Evolutionary conservation across 2,113 vertebrate species (phyloP).

Genomic region (Guaruba guarouba): DNA sequence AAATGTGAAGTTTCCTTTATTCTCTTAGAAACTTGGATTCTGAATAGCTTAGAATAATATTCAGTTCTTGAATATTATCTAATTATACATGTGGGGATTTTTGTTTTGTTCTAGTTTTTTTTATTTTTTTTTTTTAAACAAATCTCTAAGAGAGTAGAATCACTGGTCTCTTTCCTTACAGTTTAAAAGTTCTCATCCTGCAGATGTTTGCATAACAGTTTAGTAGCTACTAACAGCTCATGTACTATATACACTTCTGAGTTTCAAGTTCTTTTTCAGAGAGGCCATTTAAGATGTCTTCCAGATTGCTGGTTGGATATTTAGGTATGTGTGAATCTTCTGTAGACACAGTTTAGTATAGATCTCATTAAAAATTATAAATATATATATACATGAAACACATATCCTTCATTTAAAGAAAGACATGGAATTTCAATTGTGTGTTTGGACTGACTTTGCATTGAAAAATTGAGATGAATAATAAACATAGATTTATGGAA

Average conservation of each 20-base stretch:
- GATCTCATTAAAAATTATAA: neutral
- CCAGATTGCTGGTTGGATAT: neutral
- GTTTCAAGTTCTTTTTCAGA: neutral
- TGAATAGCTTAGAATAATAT: neutral
- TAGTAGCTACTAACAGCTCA: neutral
- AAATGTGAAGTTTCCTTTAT: neutral
- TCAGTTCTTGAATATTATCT: neutral
- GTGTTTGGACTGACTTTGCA: neutral
- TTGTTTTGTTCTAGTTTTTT: neutral
- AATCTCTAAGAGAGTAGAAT: neutral
- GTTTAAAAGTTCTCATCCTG: neutral
- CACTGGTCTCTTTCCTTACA: neutral
- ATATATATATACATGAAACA: neutral
- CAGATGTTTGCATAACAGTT: neutral
- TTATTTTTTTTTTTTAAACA: neutral
- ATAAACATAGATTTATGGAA: neutral
- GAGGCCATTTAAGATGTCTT: neutral
- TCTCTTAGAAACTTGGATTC: neutral
- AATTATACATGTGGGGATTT: neutral
- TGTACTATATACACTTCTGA: neutral
- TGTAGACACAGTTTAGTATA: neutral
- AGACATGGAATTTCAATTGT: neutral
- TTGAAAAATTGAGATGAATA: neutral
- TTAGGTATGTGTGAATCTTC: neutral
- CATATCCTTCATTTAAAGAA: neutral